phyloP scores from a whole-genome alignment of 1,140 invertebrate species.

The Ips typographus region DNA sequence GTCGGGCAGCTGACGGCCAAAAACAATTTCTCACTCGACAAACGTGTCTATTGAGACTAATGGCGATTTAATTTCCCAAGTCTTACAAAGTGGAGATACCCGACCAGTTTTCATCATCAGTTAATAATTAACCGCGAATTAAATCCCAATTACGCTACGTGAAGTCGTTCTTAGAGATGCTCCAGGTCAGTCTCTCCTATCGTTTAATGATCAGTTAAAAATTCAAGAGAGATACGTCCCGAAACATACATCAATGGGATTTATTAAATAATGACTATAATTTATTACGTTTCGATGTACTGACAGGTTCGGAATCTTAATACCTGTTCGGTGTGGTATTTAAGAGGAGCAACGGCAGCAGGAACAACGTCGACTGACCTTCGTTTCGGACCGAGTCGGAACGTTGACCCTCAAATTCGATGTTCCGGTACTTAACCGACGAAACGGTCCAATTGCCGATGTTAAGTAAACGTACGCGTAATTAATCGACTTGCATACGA shows the following conservation, averaged over 20 bases:
- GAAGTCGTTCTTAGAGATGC: neutral
- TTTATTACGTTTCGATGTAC: constrained; percentile 33
- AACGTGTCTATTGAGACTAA: neutral
- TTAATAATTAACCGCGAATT: too few relatives aligned
- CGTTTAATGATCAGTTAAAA: constrained; percentile 29
- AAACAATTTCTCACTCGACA: constrained; percentile 5
- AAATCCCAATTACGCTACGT: neutral
- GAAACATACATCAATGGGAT: constrained; percentile 34
- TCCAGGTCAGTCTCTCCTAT: neutral
- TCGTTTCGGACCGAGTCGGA: constrained; percentile 12
- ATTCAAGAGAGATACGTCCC: constrained; percentile 18
- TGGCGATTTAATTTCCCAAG: constrained; percentile 9
- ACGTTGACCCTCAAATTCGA: constrained; percentile 28
- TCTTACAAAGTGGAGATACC: neutral
- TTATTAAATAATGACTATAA: constrained; percentile 37
- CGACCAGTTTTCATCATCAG: neutral
- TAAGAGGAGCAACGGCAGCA: constrained; percentile 13
- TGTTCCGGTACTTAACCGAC: constrained; percentile 26
- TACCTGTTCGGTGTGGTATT: constrained; percentile 26
- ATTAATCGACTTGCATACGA: constrained; percentile 12
- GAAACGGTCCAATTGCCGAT: constrained; percentile 16
- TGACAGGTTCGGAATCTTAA: constrained; percentile 30
- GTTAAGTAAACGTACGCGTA: constrained; percentile 25
- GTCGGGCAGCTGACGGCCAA: constrained; percentile 9
- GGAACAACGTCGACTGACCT: constrained; percentile 18